Percentiles rank a stretch among this genome's conserved stretches.
Conservation (phyloP, 1,140 invertebrate genomes). For the Philotrypesis tridentata region DNA sequence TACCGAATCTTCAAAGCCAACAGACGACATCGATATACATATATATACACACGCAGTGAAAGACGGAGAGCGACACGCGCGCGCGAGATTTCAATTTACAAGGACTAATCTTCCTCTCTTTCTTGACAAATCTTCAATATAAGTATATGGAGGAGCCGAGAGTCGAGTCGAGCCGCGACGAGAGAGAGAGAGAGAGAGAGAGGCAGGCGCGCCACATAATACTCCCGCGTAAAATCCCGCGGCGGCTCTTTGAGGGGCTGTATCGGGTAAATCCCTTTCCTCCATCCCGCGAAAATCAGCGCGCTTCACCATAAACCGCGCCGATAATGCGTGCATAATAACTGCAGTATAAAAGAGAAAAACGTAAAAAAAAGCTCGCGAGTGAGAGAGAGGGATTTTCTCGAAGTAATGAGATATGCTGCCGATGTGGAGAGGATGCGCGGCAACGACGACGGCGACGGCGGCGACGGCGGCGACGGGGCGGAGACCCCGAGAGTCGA, state of each 20-base stretch:
- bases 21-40: not conserved
- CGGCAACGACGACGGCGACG: slow-evolving; percentile 49
- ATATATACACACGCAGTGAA: too few relatives aligned
- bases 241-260: slow-evolving; percentile 17
- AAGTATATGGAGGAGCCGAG: not conserved
- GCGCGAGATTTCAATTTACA: slow-evolving; percentile 43
- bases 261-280: slow-evolving; percentile 46
- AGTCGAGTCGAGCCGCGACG: too few relatives aligned
- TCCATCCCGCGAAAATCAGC: slow-evolving; percentile 47
- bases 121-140: slow-evolving; percentile 17
- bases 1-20: too few relatives aligned
- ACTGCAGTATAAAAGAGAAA: slow-evolving; percentile 58
- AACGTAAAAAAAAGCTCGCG: slow-evolving; percentile 57
- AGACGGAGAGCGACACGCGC: too few relatives aligned
- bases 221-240: slow-evolving; percentile 35
- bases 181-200: too few relatives aligned
- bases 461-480: slow-evolving; percentile 56
- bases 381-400: slow-evolving; percentile 59
- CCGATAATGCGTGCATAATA: slow-evolving; percentile 66
- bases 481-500: slow-evolving; percentile 45
- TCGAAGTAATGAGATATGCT: slow-evolving; percentile 69
- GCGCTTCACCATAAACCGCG: slow-evolving; percentile 57
- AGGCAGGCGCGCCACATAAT: not conserved
- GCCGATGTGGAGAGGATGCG: slow-evolving; percentile 59
- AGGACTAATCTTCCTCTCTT: slow-evolving; percentile 26